Percentiles rank a stretch among this genome's conserved stretches.
Conservation (phyloP, 2,797 vertebrate genomes). For the Propithecus deckenii region DNA sequence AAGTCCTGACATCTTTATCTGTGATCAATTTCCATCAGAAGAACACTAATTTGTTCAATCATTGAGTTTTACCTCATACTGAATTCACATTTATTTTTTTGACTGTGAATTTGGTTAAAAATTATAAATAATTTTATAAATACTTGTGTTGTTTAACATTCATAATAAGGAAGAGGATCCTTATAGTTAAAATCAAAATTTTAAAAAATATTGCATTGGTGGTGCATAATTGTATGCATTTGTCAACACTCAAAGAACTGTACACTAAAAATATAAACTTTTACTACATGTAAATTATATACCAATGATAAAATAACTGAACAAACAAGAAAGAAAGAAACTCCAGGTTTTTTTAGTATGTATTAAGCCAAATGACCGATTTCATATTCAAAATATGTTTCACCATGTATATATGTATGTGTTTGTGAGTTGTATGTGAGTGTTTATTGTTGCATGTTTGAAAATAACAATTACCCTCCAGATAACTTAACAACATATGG, state of each 20-base stretch:
- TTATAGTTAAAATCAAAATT: neutral
- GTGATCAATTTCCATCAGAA: neutral
- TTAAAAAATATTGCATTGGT: neutral
- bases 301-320: neutral
- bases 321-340: neutral
- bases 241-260: neutral
- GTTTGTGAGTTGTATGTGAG: neutral
- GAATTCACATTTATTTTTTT: neutral
- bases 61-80: neutral
- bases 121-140: neutral
- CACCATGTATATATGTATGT: neutral
- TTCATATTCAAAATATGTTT: neutral
- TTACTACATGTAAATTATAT: neutral
- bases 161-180: neutral
- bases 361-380: neutral
- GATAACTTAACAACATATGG: neutral
- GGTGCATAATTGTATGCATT: neutral
- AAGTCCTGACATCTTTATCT: neutral
- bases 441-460: neutral
- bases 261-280: neutral
- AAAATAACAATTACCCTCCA: neutral
- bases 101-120: neutral
- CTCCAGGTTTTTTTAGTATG: neutral
- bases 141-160: neutral
- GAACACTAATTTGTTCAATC: neutral